A percentile compares a stretch with the other conserved stretches of the same genome.
phyloP scores from a whole-genome alignment of 2,888 invertebrate species.

The Malacosoma neustria region DNA sequence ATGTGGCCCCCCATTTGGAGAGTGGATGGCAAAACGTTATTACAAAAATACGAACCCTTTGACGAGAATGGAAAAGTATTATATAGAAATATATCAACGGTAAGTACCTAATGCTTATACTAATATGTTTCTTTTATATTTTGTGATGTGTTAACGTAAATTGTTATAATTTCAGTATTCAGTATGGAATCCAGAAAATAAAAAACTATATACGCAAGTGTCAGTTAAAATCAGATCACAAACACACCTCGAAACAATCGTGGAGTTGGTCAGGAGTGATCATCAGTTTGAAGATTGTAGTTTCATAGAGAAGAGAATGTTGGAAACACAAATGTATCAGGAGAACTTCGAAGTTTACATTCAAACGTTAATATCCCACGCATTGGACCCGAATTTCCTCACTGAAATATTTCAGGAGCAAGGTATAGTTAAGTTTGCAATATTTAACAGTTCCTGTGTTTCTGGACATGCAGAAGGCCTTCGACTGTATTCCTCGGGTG shows the following conservation, averaged over 20 bases:
- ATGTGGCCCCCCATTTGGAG: constrained; percentile 94
- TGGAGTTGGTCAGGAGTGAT: constrained; percentile 85
- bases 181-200: constrained; percentile 88
- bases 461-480: too few species aligned
- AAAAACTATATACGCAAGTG: constrained; percentile 85
- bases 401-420: constrained; percentile 92
- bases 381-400: constrained; percentile 90
- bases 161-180: constrained; percentile 78
- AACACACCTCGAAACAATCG: constrained; percentile 84
- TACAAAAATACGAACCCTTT: constrained; percentile 89
- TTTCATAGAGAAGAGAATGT: constrained; percentile 83
- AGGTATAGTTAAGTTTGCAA: constrained; percentile 68
- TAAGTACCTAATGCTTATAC: constrained; percentile 68
- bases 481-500: too few species aligned
- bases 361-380: constrained; percentile 92
- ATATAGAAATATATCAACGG: constrained; percentile 91
- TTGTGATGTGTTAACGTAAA: background rate
- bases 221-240: constrained; percentile 85
- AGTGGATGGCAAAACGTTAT: constrained; percentile 87
- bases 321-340: constrained; percentile 84
- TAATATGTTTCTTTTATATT: too few species aligned
- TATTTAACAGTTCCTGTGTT: background rate
- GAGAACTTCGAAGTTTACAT: constrained; percentile 94
- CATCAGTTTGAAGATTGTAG: constrained; percentile 80
- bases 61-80: constrained; percentile 87